Percentiles rank a stretch among this genome's conserved stretches.
These are phyloP conservation scores for Allophyes oxyacanthae DNA, from an alignment of 2,888 invertebrate species.

Conservation along the genomic window DNA sequence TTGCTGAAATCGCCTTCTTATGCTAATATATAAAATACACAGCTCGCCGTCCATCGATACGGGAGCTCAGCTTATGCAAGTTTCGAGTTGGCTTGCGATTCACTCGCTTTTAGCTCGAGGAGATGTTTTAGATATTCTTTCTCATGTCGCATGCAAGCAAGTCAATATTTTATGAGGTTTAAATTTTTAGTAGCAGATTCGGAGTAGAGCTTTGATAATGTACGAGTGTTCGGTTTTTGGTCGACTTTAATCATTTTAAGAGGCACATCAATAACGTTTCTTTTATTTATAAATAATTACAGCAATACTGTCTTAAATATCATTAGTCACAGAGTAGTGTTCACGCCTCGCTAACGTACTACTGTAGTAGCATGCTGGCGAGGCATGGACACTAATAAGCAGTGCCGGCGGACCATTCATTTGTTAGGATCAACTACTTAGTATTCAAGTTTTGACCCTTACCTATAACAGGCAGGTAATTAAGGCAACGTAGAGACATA, in stretches of 20 bases:
- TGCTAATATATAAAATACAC: conserved; percentile 57
- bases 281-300: conserved; percentile 1
- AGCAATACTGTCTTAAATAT: no score
- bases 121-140: conserved; percentile 37
- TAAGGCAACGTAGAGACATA: conserved; percentile 54
- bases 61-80: conserved; percentile 50
- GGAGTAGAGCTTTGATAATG: conserved; percentile 10
- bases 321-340: conserved; percentile 2
- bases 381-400: no score
- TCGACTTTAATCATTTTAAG: conserved; percentile 6
- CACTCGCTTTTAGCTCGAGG: conserved; percentile 29
- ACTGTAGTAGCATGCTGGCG: no score
- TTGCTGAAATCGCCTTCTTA: conserved; percentile 55
- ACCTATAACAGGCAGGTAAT: neutral
- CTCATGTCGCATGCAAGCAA: conserved; percentile 21
- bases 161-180: conserved; percentile 45
- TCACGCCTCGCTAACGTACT: neutral
- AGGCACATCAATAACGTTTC: neutral
- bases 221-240: conserved; percentile 6
- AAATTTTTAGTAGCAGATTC: conserved; percentile 13
- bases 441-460: neutral
- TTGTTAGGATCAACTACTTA: neutral
- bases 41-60: conserved; percentile 51
- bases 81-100: conserved; percentile 37
- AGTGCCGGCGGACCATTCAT: neutral